Evolutionary conservation across 35 echinoderm and acorn worm species (phyloP).

Genomic region (Stichopus chloronotus): DNA sequence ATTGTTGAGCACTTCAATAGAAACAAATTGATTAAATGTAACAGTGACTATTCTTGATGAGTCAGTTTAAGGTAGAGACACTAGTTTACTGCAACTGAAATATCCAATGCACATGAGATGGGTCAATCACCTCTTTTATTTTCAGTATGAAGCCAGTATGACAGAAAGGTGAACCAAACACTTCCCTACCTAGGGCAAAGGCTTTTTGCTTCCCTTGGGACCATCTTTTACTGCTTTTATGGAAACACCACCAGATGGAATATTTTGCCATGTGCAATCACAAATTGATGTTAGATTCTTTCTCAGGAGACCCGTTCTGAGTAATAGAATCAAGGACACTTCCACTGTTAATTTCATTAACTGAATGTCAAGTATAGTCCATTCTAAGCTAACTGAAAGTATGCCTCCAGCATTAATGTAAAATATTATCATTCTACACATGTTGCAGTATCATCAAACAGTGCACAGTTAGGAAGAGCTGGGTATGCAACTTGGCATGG

Average conservation of each 20-base stretch:
- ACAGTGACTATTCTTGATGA: too few relatives aligned
- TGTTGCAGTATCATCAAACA: too few relatives aligned
- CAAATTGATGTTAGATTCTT: slow-evolving; percentile 43
- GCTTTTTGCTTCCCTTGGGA: not conserved
- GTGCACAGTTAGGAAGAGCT: too few relatives aligned
- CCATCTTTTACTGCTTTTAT: not conserved
- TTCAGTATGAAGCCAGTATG: not conserved
- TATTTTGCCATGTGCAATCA: slow-evolving; percentile 10
- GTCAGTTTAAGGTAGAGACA: too few relatives aligned
- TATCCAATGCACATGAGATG: not conserved
- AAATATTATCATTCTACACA: too few relatives aligned
- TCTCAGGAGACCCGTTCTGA: slow-evolving; percentile 4
- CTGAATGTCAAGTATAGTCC: slow-evolving; percentile 20
- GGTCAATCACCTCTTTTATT: slow-evolving; percentile 23
- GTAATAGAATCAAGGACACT: slow-evolving; percentile 13
- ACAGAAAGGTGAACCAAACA: slow-evolving; percentile 19
- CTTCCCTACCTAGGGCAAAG: slow-evolving; percentile 42
- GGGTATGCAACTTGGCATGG: too few relatives aligned
- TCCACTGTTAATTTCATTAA: slow-evolving; percentile 39
- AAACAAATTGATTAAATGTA: too few relatives aligned
- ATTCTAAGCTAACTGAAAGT: too few relatives aligned
- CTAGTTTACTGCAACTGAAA: too few relatives aligned
- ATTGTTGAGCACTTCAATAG: too few relatives aligned
- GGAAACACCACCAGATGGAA: slow-evolving; percentile 14
- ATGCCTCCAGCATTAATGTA: too few relatives aligned